A percentile compares a stretch with the other conserved stretches of the same genome.
Evolutionary conservation across 2,797 vertebrate species (phyloP).

Genomic region (Myiotriccus ornatus): DNA sequence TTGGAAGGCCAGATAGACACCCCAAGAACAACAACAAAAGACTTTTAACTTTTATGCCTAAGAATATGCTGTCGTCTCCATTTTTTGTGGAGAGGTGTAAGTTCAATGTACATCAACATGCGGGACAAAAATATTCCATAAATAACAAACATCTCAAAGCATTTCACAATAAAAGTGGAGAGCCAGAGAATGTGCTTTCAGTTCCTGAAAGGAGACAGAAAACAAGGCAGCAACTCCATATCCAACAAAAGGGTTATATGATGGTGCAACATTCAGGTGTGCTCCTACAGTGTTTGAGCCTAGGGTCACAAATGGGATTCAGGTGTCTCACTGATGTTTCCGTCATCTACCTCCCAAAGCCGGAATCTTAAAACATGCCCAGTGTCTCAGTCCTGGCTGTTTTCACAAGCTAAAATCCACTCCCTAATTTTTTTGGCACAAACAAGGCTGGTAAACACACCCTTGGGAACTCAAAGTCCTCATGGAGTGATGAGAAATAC

Average conservation of each 20-base stretch:
- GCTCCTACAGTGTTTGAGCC: neutral
- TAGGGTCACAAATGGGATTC: neutral
- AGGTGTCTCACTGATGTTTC: neutral
- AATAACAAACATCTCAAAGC: neutral
- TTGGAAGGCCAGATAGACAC: neutral
- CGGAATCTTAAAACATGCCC: neutral
- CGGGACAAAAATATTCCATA: neutral
- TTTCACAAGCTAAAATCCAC: neutral
- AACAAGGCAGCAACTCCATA: neutral
- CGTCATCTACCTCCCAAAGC: neutral
- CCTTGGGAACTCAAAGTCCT: neutral
- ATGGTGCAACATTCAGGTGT: neutral
- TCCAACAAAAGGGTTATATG: neutral
- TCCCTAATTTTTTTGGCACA: neutral
- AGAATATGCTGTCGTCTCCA: neutral
- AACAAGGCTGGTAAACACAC: neutral
- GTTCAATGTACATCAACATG: fast-evolving
- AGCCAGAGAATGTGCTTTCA: neutral
- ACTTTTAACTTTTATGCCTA: neutral
- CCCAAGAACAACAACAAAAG: neutral
- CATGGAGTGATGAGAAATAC: neutral
- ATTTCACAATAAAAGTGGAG: neutral
- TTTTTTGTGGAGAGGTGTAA: neutral
- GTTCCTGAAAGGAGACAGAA: neutral
- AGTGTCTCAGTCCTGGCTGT: neutral